Evolutionary conservation across 2,888 invertebrate genomes (phyloP), one percentile per base, ranked within the genome.

Genomic region (Apamea sordens): DNA sequence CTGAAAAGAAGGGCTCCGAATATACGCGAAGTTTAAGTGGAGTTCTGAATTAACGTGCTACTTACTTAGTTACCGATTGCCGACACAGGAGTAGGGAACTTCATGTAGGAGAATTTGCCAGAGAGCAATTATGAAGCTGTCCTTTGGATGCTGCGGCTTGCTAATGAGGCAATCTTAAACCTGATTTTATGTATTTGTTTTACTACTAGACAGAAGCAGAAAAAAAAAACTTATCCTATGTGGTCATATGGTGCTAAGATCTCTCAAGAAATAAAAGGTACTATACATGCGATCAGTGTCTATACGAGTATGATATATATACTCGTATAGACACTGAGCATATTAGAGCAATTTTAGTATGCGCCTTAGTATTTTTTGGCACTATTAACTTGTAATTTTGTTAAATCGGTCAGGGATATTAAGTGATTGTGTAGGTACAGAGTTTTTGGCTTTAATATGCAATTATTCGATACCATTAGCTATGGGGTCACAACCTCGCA

Each of bases 401-500:
- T n/a, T 36, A 73, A 71, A 74, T 71, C 76, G 71, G 86, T 86
- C 67, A 85, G 63, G 71, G 86, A 44, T 72, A 59, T 21, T 44
- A 59, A 28, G 82, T 82, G 76, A 82, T 59, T 64, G 77, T 83
- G 50, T 24, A 59, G 67, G 41, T 63, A 47, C 21, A 28, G 41
- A 47, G 67, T 61, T 83, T 83, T 77, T 86, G 78, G 36, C n/a
- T 67, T 61, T 64, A 75, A 73, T 73, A 73, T 67, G 75, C 56
- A 86, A 83, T 84, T 83, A 83, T 73, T 78, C 61, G 72, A 75
- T 86, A 75, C 72, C 74, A 84, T 83, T 83, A 86, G 50, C 83
- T 50, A 28, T 28, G 64, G 79, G 84, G 75, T 84, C 84, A 50
- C 13, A 59, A 86, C 84, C 69, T 79, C 61, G 67, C 15, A 28